Base-by-base conservation (phyloP, 2,888 invertebrate genomes). In the Microplitis deprimator region DNA sequence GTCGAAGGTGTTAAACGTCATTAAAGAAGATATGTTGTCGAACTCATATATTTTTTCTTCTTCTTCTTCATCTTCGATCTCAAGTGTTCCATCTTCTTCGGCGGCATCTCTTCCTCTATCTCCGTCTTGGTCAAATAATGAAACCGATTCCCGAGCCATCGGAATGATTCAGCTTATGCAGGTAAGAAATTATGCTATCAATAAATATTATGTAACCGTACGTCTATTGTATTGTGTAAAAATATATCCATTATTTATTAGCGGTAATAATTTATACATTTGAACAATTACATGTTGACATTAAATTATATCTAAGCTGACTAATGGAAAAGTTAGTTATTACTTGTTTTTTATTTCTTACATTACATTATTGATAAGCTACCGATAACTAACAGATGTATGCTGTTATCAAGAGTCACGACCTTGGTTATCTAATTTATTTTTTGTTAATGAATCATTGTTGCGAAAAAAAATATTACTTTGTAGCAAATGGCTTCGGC, bases 101-200 rank as follows among this genome's bases (percentile, higher is more conserved):
- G 20, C 20, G 20, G 20, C 20, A 20, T 20, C 10, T 41, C 50
- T 50, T 50, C 50, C 13, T 50, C 50, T 20, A 20, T 20, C 20
- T 20, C 20, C 20, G 20, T 20, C 20, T 20, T 20, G 20, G 29
- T 68, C 13, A 50, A 50, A 20, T 50, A 13, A 50, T 38, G 75
- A 64, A 17, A 69, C 69, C 41, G 17, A 62, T 64, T 64, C 10
- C 6, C 67, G 76, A 73, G 68, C 80, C 73, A 76, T 79, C 73
- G 77, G 73, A 61, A 75, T 76, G 75, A 77, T 85, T 10, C 82
- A 84, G 74, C 74, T 85, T 79, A 85, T 85, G 85, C 85, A 85
- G 85, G 85, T 85, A 79, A 83, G 82, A 73, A 64, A 61, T 85
- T 84, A 85, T 80, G 77, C 84, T 83, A 83, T 13, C 50, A 50